Percentiles rank a stretch among this genome's conserved stretches.
phyloP scores from a whole-genome alignment of 2,113 vertebrate genomes.

The Takifugu flavidus region DNA sequence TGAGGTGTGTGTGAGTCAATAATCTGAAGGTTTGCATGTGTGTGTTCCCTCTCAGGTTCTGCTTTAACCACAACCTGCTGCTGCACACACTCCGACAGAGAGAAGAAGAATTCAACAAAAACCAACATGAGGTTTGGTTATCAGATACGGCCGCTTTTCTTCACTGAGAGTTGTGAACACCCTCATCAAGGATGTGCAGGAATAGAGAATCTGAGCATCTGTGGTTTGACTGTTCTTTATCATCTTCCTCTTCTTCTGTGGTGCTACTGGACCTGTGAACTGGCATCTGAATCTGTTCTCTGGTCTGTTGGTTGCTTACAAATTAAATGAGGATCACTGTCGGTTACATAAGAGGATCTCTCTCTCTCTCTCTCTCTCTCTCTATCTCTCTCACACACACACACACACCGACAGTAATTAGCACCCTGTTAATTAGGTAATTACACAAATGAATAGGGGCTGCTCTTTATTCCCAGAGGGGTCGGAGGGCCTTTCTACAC shows the following conservation, averaged over 20 bases:
- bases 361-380: constrained; percentile 13
- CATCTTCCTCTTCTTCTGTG: constrained; percentile 35
- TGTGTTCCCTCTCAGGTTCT: background rate
- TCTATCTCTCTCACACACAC: constrained; percentile 26
- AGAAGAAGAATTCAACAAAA: no score
- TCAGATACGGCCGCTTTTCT: no score
- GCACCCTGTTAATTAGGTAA: constrained; percentile 78
- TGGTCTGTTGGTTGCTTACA: constrained; percentile 56
- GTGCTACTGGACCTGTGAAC: constrained; percentile 32
- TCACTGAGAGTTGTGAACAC: no score
- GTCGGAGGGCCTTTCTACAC: constrained; percentile 45
- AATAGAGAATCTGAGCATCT: no score
- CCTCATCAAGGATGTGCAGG: no score
- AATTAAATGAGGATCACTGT: constrained; percentile 76
- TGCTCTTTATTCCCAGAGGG: constrained; percentile 61
- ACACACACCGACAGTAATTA: constrained; percentile 76
- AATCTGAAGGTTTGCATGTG: background rate
- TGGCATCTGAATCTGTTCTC: constrained; percentile 34
- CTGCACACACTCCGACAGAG: no score
- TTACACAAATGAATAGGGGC: constrained; percentile 76
- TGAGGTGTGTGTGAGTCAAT: background rate
- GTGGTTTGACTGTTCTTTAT: background rate
- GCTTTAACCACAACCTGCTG: background rate
- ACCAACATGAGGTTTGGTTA: no score
- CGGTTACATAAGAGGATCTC: constrained; percentile 70